Evolutionary conservation across 2,888 invertebrate species (phyloP).

Genomic region (Lasioglossum villosulum): DNA sequence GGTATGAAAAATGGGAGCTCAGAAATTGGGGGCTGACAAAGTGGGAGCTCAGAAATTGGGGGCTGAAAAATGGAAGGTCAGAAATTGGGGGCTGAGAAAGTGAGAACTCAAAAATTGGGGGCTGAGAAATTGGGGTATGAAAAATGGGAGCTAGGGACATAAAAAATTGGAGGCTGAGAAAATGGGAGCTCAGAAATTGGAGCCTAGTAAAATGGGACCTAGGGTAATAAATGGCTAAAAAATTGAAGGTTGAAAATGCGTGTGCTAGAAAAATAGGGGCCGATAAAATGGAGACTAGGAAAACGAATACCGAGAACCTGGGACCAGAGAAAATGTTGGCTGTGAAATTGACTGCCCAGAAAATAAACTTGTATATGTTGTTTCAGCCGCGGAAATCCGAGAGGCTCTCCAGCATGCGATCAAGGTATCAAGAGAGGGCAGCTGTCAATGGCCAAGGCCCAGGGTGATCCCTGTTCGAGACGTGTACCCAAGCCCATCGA

Average conservation of each 20-base stretch:
- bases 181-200: not conserved
- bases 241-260: not conserved
- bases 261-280: not conserved
- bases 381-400: slow-evolving; percentile 79
- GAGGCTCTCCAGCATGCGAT: slow-evolving; percentile 83
- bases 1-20: no score
- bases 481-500: slow-evolving; percentile 89
- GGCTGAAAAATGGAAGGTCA: rapidly evolving
- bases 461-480: slow-evolving; percentile 91
- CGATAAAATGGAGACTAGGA: rapidly evolving
- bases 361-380: slow-evolving; percentile 7
- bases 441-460: slow-evolving; percentile 90
- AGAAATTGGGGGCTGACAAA: not conserved
- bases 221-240: not conserved
- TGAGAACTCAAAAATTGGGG: not conserved
- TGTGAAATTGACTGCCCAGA: not conserved
- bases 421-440: slow-evolving; percentile 85
- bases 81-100: not conserved
- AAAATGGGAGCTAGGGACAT: rapidly evolving
- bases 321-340: not conserved
- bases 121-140: rapidly evolving
- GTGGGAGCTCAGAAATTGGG: rapidly evolving
- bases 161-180: not conserved
- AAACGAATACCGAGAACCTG: not conserved
- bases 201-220: rapidly evolving